Evolutionary conservation across 1,140 invertebrate genomes (phyloP), one percentile per base, ranked within the genome.

Genomic region (Zaprionus taronus): DNA sequence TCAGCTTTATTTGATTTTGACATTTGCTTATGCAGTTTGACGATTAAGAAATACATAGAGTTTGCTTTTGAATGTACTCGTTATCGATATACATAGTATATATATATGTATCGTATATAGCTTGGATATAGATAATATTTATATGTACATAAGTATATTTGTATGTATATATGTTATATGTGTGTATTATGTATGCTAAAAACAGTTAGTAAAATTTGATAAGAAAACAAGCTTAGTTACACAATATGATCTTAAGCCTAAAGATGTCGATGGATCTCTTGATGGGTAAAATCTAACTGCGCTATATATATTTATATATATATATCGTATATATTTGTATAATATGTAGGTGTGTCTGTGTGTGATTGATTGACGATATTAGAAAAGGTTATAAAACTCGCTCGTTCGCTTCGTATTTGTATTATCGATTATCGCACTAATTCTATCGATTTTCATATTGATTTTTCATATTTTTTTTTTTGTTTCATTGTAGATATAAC

Each of bases 1-100:
- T 87, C 84, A 81, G 84, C 78, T 89, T 87, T 87, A 89, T 89
- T 87, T 83, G 62, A 77, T 79, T 79, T 68, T 86, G 62, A 77
- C 76, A 57, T 71, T 73, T 61, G 69, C 63, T 34, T 75, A 73
- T 74, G 76, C 76, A 82, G 72, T 72, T 66, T 76, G 79, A 82
- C 71, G 77, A 80, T 83, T 79, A 74, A 87, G 79, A 77, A 71
- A 77, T 87, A 87, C 72, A 86, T 69, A 87, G 36, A 26, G 65
- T 66, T 75, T 70, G 67, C 66, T 81, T 74, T 53, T 69, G 70
- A 72, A 87, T 87, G 74, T 72, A 68, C 17, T 60, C 64, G 64
- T 62, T 75, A 80, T 83, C 44, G 83, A 62, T 63, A 69, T 57
- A 64, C 71, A 65, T 71, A n/a, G n/a, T n/a, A 66, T 70, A 67